These are phyloP conservation scores for Pammene fasciana DNA, from an alignment of 2,888 invertebrate species.

Conservation along the genomic window DNA sequence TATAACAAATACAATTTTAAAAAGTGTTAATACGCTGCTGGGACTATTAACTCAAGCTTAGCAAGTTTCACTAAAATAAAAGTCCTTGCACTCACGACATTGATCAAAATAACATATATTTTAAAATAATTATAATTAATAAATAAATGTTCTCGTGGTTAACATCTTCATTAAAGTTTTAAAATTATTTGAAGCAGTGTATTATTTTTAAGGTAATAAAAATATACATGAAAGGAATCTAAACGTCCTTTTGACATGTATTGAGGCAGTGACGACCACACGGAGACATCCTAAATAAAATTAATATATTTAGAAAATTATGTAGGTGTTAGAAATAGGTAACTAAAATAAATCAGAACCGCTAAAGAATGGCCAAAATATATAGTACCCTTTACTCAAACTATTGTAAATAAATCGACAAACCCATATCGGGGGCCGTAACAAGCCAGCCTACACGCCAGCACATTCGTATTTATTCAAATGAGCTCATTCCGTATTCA, in stretches of 20 bases:
- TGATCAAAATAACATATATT: no score
- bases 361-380: not conserved
- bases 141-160: no score
- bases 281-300: no score
- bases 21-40: no score
- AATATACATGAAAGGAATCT: no score
- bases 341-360: not conserved
- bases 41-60: not conserved
- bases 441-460: conserved; percentile 16
- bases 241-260: no score
- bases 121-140: no score
- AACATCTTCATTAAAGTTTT: conserved; percentile 6
- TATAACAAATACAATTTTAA: no score
- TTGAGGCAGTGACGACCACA: no score
- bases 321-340: no score
- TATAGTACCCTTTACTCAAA: not conserved
- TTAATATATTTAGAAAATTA: no score
- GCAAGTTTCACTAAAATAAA: not conserved
- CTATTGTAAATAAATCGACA: conserved; percentile 20
- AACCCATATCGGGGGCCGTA: conserved; percentile 11
- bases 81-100: not conserved
- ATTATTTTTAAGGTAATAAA: no score
- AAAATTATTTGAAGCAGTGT: not conserved
- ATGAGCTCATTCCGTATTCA: conserved; percentile 55
- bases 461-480: conserved; percentile 55